Percentiles rank a stretch among this genome's conserved stretches.
These are phyloP conservation scores for Urocitellus parryii DNA, from an alignment of 2,113 vertebrate genomes.

Conservation along the genomic window DNA sequence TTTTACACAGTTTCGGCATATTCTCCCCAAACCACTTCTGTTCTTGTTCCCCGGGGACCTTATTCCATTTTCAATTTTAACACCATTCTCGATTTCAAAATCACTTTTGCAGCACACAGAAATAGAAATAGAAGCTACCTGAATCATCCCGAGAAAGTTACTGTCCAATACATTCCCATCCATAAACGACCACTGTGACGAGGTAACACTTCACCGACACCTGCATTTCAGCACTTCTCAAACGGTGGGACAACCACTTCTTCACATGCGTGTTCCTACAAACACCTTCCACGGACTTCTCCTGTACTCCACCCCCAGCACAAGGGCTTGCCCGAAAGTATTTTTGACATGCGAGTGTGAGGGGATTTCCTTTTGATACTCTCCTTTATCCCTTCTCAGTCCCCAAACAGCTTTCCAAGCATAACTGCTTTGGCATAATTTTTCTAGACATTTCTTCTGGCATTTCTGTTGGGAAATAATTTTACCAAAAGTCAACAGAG, in stretches of 20 bases:
- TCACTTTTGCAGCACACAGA: constrained; percentile 27
- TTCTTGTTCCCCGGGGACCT: constrained; percentile 53
- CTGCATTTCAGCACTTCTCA: background rate
- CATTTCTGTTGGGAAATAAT: constrained; percentile 70
- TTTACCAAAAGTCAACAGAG: constrained; percentile 71
- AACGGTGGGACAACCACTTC: fast-evolving
- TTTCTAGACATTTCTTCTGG: constrained; percentile 63
- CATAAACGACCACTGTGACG: background rate
- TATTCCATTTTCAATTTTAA: constrained; percentile 78
- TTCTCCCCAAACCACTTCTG: constrained; percentile 75
- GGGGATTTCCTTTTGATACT: background rate
- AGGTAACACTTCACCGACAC: background rate
- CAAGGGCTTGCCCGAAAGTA: background rate
- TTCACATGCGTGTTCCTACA: fast-evolving
- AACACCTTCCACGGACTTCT: background rate
- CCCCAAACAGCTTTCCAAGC: constrained; percentile 53
- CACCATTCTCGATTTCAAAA: constrained; percentile 66
- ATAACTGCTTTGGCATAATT: constrained; percentile 46
- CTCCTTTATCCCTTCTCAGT: background rate
- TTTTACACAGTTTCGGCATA: constrained; percentile 42
- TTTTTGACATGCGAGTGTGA: background rate
- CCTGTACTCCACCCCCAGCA: background rate
- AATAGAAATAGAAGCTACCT: constrained; percentile 19
- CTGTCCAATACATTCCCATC: background rate
- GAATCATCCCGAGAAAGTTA: constrained; percentile 56